Evolutionary conservation across 2,888 invertebrate genomes (phyloP).

Genomic region (Eudasyphora cyanicolor): DNA sequence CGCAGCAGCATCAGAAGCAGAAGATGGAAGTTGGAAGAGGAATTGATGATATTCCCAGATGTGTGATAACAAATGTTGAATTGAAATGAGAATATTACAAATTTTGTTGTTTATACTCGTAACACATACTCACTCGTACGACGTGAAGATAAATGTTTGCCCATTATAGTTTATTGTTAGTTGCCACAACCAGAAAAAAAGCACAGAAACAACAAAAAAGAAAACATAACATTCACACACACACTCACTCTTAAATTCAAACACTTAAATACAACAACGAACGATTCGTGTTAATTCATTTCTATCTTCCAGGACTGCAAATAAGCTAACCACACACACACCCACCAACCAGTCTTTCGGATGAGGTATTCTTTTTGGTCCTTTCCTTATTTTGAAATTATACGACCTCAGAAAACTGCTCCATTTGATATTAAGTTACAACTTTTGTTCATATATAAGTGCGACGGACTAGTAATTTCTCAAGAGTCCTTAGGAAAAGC

Average conservation of each 20-base stretch:
- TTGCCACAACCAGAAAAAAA: constrained; percentile 42
- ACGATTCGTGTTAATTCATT: constrained; percentile 8
- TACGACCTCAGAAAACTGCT: background rate
- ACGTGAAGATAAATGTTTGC: constrained; percentile 59
- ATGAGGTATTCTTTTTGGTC: too few relatives aligned
- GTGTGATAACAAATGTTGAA: constrained; percentile 73
- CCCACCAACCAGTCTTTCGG: background rate
- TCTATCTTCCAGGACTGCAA: background rate
- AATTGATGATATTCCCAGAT: constrained; percentile 75
- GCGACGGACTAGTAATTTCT: too few relatives aligned
- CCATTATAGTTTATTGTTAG: constrained; percentile 58
- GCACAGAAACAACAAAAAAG: background rate
- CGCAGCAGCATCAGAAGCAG: too few relatives aligned
- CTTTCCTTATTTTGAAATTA: background rate
- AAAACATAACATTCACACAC: constrained; percentile 7
- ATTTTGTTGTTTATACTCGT: constrained; percentile 57
- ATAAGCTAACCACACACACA: background rate
- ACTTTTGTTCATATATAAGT: too few relatives aligned
- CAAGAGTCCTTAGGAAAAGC: too few relatives aligned
- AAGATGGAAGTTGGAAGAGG: constrained; percentile 68
- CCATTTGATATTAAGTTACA: background rate
- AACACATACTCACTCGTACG: too few relatives aligned
- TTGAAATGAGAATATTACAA: constrained; percentile 66
- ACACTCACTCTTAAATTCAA: too few relatives aligned
- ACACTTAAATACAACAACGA: background rate